Evolutionary conservation across 2,888 invertebrate genomes (phyloP), one percentile per base, ranked within the genome.

Genomic region (Synergus laeviventris): DNA sequence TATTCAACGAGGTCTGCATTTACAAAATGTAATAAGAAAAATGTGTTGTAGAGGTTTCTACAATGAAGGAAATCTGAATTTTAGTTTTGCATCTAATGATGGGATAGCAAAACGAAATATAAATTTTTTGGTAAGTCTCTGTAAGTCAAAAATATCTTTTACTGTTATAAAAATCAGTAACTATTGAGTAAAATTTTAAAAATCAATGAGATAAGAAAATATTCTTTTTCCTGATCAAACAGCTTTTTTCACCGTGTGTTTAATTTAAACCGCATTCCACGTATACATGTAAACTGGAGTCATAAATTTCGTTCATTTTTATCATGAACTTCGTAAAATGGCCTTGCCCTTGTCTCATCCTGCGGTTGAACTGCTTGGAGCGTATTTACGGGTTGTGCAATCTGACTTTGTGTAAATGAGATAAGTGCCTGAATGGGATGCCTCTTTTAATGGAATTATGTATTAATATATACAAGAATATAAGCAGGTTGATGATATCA

Each of bases 261-360:
- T 0, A n/a, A 49, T 49, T 49, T n/a, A n/a, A 49, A 49, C n/a
- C 45, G 45, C 7, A 8, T 49, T 49, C 7, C n/a, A 49, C 7
- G 45, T 49, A 7, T n/a, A n/a, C 45, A 49, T 8, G 8, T n/a
- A 49, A 49, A 16, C 45, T n/a, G 8, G 45, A 49, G n/a, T 8
- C 5, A n/a, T 49, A n/a, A n/a, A 49, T 49, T 49, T 49, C n/a
- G 8, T 49, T 49, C 1, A 49, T 9, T 49, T 49, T 9, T 49
- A 49, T 49, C 49, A 49, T 49, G 49, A 49, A n/a, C 49, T 49
- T 49, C n/a, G 49, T 49, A 49, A 7, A 1, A n/a, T 49, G 49
- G n/a, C 49, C 49, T 49, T 49, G 49, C n/a, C 49, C 49, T 49
- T 49, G 49, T 49, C 49, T n/a, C 49, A 49, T 49, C 49, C 16